Base-by-base conservation (phyloP, 2,797 vertebrate species). In the Sparus aurata region DNA sequence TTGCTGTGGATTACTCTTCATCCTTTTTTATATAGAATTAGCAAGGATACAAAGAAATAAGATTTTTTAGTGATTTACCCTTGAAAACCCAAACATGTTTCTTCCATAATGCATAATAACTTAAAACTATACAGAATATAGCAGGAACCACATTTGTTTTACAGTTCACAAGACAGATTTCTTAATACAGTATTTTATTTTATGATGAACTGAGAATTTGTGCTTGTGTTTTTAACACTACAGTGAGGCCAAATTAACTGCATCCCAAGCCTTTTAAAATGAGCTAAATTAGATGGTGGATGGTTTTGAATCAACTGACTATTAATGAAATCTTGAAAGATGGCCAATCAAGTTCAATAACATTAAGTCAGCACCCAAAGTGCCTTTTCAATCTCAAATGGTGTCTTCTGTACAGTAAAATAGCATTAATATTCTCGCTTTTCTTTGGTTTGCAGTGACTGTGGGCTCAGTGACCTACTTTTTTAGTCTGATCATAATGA, bases 271-370 rank as follows among this genome's bases (percentile, higher is more conserved):
- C 20, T 41, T 49, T 13, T 12, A 23, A 60, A 43, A 49, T 8
- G 12, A 73, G 30, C 58, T 53, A 47, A 49, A 9, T 71, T 16
- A 53, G 27, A 53, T 53, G 25, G 22, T 60, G n/a, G 25, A 9
- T 30, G 52, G 41, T 45, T 20, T 18, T 54, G 12, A 20, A 69
- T 69, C 18, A 60, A 61, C 55, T 54, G 0, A 22, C 23, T 12
- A 49, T 58, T 61, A 75, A 60, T 54, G 7, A 41, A 27, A 60
- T 60, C 13, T 45, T 68, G 10, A 52, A 47, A 38, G 4, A 61
- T 23, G 57, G 25, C 55, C n/a, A 54, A 4, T 23, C 45, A 20
- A 46, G n/a, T 73, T 49, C 20, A 25, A 16, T 47, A 55, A 38
- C 1, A 2, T 38, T 25, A 25, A 63, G 16, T 45, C 27, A 65